Base-by-base conservation (phyloP, 2,888 invertebrate species). In the Habroteleia sp. region DNA sequence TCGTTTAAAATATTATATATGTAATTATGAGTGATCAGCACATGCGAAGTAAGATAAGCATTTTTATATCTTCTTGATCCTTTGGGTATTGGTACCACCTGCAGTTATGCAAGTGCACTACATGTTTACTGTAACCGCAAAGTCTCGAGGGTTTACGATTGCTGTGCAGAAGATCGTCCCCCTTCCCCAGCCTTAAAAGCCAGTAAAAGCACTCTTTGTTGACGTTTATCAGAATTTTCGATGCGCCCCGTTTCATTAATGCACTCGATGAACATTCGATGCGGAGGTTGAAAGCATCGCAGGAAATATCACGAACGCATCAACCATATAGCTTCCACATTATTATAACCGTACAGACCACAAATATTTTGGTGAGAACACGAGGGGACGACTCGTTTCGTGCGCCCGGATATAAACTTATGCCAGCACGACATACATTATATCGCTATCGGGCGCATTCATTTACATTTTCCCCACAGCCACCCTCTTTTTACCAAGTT, bases 401-500 rank as follows among this genome's bases (percentile, higher is more conserved):
- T 74, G 54, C 46, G 66, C 56, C 58, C 54, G 60, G 63, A 75
- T 73, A 62, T 65, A 62, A 69, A 76, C 74, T 74, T 76, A 11
- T 62, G 60, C 77, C 63, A 39, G 44, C 73, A 46, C 54, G 50
- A 65, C 68, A 42, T 65, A 66, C 54, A 65, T 74, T 68, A 63
- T 48, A 20, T 37, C 48, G 56, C 62, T 68, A 68, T 68, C 56
- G 31, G 20, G 39, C 39, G 68, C 66, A 35, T 83, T 83, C 82
- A 83, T 86, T 86, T 86, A 81, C 84, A 85, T 85, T 81, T 81
- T 82, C 81, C 81, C 81, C 23, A 42, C 37, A 14, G 11, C 5
- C 37, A 11, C 23, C 25, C 44, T 8, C 42, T 14, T 37, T 52
- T 31, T 10, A 71, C 78, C 80, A 83, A 82, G 83, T 87, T 87